Conservation (phyloP, 2,113 vertebrate species). For the Sisor rabdophorus region DNA sequence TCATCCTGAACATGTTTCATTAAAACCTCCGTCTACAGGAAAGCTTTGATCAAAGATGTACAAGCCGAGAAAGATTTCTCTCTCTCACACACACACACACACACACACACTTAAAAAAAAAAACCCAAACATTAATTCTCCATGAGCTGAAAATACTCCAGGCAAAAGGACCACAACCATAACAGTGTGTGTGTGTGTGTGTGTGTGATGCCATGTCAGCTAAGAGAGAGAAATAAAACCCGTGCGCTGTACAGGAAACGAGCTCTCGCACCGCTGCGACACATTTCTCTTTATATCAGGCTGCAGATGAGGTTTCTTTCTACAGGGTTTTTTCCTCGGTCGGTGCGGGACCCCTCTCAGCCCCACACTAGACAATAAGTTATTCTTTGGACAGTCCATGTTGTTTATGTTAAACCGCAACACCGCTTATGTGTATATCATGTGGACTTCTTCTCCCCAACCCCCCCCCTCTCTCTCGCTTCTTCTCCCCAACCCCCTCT, state of each 20-base stretch:
- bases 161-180: slow-evolving; percentile 30
- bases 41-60: slow-evolving; percentile 49
- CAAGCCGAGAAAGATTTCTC: slow-evolving; percentile 27
- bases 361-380: background rate
- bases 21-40: slow-evolving; percentile 39
- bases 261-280: background rate
- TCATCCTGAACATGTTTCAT: slow-evolving; percentile 38
- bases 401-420: too few species aligned
- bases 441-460: too few species aligned
- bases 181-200: slow-evolving; percentile 18
- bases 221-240: slow-evolving; percentile 32
- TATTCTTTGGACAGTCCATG: too few species aligned
- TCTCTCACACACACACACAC: slow-evolving; percentile 15
- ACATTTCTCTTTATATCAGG: background rate
- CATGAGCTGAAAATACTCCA: slow-evolving; percentile 34
- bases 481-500: too few species aligned
- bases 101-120: slow-evolving; percentile 25
- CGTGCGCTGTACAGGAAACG: background rate
- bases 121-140: slow-evolving; percentile 36
- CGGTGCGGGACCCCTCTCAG: too few species aligned
- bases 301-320: background rate
- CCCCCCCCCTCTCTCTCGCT: too few species aligned
- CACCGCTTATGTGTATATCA: too few species aligned
- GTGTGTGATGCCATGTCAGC: too few species aligned
- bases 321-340: background rate